Evolutionary conservation across 2,797 vertebrate species (phyloP), one percentile per base, ranked within the genome.

Genomic region (Sciaenops ocellatus): DNA sequence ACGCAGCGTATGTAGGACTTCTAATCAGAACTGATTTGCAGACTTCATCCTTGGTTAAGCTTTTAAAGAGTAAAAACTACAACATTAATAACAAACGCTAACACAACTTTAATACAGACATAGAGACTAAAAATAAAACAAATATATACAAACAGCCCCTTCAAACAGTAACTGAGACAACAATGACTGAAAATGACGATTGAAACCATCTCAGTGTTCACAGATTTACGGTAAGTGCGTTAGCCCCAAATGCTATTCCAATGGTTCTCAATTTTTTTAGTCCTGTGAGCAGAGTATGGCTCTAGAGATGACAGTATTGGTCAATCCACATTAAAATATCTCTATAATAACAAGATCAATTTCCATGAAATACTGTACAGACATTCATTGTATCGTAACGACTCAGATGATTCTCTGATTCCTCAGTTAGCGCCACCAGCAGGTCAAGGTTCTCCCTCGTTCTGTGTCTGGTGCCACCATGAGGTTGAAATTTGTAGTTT

Each of bases 201-300:
- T 38, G 9, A 9, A 38, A 9, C 34, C 34, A 38, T 9, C 34
- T 38, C 34, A 38, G 34, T 38, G 34, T 38, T 38, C 34, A 38
- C 34, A 38, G 34, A 38, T 38, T 38, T 9, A 38, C 34, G 34
- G 34, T 9, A 8, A 38, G 8, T 9, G 8, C 30, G 17, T 44
- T 42, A 44, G 60, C 1, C 13, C 16, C 44, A 41, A 60, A 78
- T 69, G 6, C n/a, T 69, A 44, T 69, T 71, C 62, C 51, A 44
- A 9, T 10, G 6, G 16, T 52, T 66, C 5, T 64, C n/a, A 77
- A 62, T 66, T 3, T 38, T 69, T 64, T 55, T 5, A 54, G 34
- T 20, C 18, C 4, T 15, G 6, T 20, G 8, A 15, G 55, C 15
- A 42, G 10, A 3, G 17, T 4, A 42, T 1, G n/a, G 46, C 56